Conservation (phyloP, 2,888 invertebrate genomes). For the Cataglyphis cursor region DNA sequence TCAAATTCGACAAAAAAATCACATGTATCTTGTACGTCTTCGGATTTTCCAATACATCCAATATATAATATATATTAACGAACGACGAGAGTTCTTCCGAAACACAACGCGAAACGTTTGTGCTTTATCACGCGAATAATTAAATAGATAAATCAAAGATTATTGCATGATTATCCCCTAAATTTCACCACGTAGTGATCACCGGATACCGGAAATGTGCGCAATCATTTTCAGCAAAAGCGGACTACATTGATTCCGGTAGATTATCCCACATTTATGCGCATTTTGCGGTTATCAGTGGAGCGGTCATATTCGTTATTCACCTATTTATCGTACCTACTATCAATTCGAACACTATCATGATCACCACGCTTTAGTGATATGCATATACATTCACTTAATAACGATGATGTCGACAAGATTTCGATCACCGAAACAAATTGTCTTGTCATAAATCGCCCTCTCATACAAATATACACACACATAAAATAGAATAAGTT, state of each 20-base stretch:
- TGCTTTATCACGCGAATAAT: conserved; percentile 28
- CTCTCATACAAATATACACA: not conserved
- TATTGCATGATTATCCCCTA: conserved; percentile 2
- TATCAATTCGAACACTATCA: conserved; percentile 23
- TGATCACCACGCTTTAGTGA: not conserved
- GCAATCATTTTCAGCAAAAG: conserved; percentile 36
- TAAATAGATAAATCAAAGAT: conserved; percentile 47
- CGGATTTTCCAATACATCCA: conserved; percentile 12
- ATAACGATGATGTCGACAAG: not conserved
- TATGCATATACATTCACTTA: not conserved
- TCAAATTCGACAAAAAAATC: conserved; percentile 13
- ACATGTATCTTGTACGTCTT: not conserved
- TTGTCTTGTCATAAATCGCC: not conserved
- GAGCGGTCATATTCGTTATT: conserved; percentile 35
- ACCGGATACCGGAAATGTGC: conserved; percentile 8
- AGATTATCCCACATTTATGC: conserved; percentile 38
- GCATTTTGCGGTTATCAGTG: conserved; percentile 24
- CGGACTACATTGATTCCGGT: conserved; percentile 8
- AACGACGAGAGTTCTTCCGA: not conserved
- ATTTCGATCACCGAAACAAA: not conserved
- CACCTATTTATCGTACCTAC: conserved; percentile 26
- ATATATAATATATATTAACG: conserved; percentile 25
- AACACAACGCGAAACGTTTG: conserved; percentile 9
- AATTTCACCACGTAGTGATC: conserved; percentile 19
- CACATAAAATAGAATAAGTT: not conserved